Evolutionary conservation across 30 jellyfish, hydroid and myxozoan species (phyloP).

Genomic region (Cassiopea andromeda): DNA sequence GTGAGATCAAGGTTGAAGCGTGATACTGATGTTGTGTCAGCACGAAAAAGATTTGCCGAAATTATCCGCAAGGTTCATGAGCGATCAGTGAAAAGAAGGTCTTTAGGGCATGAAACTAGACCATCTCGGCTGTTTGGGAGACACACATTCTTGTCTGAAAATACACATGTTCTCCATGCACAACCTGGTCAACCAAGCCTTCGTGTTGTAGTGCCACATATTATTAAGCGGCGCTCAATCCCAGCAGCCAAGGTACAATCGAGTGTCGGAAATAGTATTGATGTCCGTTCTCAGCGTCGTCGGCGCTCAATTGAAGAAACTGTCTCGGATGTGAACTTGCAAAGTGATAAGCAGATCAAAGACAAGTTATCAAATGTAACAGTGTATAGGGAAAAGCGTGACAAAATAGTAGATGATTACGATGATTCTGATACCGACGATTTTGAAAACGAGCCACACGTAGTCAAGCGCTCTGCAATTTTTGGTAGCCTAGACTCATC

Average conservation of each 20-base stretch:
- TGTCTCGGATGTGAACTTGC: neutral
- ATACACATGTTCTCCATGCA: neutral
- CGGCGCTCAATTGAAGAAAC: slow-evolving; percentile 33
- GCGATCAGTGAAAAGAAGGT: slow-evolving; percentile 8
- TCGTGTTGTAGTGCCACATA: neutral
- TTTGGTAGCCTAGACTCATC: slow-evolving; percentile 81
- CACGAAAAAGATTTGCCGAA: slow-evolving; percentile 44
- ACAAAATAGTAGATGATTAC: slow-evolving; percentile 57
- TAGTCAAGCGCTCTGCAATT: slow-evolving; percentile 97
- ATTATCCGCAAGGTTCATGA: slow-evolving; percentile 39
- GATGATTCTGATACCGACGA: slow-evolving; percentile 69
- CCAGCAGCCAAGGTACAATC: neutral
- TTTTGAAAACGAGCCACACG: slow-evolving; percentile 96
- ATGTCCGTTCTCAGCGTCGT: slow-evolving; percentile 7
- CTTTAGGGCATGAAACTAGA: slow-evolving; percentile 7
- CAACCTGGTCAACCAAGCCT: neutral
- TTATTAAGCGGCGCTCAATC: neutral
- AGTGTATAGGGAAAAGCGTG: slow-evolving; percentile 66
- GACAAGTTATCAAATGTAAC: slow-evolving; percentile 11
- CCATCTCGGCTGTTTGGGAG: slow-evolving; percentile 17
- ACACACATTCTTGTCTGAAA: slow-evolving; percentile 1
- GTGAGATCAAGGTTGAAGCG: slow-evolving; percentile 5
- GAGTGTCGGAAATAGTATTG: neutral
- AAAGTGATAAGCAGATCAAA: neutral
- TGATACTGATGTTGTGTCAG: slow-evolving; percentile 31